A percentile compares a stretch with the other conserved stretches of the same genome.
Conservation (phyloP, 1,140 invertebrate species). For the Papilio polyxenes region DNA sequence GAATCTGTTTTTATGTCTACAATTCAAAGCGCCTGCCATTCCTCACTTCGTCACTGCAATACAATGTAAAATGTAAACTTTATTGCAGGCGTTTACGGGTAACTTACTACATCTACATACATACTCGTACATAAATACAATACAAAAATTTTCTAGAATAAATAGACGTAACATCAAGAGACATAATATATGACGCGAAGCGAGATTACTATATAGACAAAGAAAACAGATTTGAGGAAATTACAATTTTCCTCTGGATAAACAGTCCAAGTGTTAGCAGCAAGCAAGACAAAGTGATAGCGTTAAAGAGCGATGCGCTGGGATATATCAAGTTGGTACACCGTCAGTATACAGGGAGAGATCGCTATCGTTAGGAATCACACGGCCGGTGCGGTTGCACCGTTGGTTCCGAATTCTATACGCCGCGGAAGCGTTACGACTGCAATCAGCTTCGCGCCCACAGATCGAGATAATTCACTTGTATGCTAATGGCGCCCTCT, state of each 20-base stretch:
- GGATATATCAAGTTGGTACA: constrained; percentile 53
- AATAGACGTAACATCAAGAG: neutral
- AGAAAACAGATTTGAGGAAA: constrained; percentile 23
- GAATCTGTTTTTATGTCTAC: too few relatives aligned
- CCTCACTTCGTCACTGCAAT: neutral
- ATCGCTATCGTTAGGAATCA: constrained; percentile 76
- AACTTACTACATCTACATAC: neutral
- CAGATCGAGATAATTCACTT: constrained; percentile 75
- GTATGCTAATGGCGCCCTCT: constrained; percentile 76
- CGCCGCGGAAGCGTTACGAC: constrained; percentile 66
- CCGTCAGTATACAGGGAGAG: constrained; percentile 50
- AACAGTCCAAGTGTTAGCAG: constrained; percentile 17
- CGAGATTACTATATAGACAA: neutral
- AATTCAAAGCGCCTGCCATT: neutral
- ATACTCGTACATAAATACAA: neutral
- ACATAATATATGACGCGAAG: neutral
- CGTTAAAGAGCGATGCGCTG: constrained; percentile 52
- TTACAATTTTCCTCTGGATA: constrained; percentile 24
- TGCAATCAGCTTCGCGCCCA: constrained; percentile 64
- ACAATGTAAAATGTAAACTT: neutral
- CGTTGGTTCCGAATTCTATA: constrained; percentile 72
- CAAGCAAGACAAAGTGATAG: constrained; percentile 47
- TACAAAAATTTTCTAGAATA: neutral
- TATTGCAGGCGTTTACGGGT: neutral
- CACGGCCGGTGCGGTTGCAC: constrained; percentile 61